These are phyloP conservation scores for Falco novaeseelandiae DNA, from an alignment of 2,797 vertebrate genomes.

Conservation along the genomic window DNA sequence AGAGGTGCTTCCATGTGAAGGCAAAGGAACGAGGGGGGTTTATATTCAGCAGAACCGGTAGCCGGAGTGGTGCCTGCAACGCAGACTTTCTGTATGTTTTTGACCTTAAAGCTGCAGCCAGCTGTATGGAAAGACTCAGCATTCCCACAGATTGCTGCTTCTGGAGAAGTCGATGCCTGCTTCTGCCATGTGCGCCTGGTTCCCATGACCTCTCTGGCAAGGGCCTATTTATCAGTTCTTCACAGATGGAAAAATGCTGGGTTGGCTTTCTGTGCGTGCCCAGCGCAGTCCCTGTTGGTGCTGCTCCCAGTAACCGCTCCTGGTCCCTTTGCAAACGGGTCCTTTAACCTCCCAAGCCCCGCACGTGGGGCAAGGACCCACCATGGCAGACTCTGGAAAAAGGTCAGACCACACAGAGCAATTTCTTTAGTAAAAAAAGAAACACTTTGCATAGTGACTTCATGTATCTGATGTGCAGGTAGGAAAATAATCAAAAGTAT, in stretches of 20 bases:
- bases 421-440: background rate
- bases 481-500: background rate
- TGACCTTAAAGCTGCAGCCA: background rate
- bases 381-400: background rate
- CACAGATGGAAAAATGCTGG: background rate
- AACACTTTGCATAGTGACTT: background rate
- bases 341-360: background rate
- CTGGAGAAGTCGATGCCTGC: background rate
- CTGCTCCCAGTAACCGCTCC: background rate
- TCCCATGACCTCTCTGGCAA: background rate
- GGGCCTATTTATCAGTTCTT: background rate
- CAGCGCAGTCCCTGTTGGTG: no score
- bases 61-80: background rate
- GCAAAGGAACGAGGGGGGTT: background rate
- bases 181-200: background rate
- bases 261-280: background rate
- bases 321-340: background rate
- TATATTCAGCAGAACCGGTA: background rate
- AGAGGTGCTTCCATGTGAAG: background rate
- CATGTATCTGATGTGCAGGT: background rate
- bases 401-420: background rate
- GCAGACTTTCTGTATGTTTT: background rate
- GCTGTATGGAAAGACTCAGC: background rate
- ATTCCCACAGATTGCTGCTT: background rate
- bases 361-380: fast-evolving